phyloP scores from a whole-genome alignment of 23 tunicate genomes.

The Styela plicata region DNA sequence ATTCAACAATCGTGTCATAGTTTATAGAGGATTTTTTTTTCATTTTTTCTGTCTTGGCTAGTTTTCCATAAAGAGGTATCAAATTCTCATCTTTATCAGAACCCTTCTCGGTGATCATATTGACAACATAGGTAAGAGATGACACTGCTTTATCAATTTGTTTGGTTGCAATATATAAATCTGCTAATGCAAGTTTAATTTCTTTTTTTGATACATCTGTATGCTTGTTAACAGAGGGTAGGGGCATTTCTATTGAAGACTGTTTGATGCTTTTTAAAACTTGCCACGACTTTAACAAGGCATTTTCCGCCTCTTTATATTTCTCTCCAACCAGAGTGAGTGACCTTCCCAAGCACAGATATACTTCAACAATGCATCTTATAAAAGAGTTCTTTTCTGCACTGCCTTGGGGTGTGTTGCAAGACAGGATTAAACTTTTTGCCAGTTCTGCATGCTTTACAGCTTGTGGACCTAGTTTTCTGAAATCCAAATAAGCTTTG shows the following conservation, averaged over 20 bases:
- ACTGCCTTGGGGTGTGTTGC: neutral
- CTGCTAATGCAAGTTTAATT: slow-evolving; percentile 18
- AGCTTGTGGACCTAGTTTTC: slow-evolving; percentile 1
- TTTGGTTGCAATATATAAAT: slow-evolving; percentile 15
- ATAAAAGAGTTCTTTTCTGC: slow-evolving; percentile 5
- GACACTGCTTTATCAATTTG: slow-evolving; percentile 14
- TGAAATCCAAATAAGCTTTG: slow-evolving; percentile 21
- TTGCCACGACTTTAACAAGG: slow-evolving; percentile 21
- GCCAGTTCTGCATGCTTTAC: slow-evolving; percentile 12
- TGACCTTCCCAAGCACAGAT: slow-evolving; percentile 6
- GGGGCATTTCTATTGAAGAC: slow-evolving; percentile 12
- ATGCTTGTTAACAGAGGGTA: neutral
- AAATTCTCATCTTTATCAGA: slow-evolving; percentile 13
- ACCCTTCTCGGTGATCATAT: neutral
- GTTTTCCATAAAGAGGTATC: neutral
- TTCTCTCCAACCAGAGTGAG: neutral
- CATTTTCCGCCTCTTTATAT: slow-evolving; percentile 28
- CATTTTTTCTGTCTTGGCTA: slow-evolving; percentile 2
- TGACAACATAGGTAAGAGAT: neutral
- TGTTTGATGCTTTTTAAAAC: slow-evolving; percentile 20
- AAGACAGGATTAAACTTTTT: slow-evolving; percentile 5
- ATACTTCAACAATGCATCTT: slow-evolving; percentile 23
- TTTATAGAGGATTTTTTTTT: slow-evolving; percentile 4
- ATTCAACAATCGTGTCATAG: slow-evolving; percentile 20
- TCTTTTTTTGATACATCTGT: neutral